Evolutionary conservation across 53 echinoderm and acorn worm genomes (phyloP).

Genomic region (Astropecten irregularis): DNA sequence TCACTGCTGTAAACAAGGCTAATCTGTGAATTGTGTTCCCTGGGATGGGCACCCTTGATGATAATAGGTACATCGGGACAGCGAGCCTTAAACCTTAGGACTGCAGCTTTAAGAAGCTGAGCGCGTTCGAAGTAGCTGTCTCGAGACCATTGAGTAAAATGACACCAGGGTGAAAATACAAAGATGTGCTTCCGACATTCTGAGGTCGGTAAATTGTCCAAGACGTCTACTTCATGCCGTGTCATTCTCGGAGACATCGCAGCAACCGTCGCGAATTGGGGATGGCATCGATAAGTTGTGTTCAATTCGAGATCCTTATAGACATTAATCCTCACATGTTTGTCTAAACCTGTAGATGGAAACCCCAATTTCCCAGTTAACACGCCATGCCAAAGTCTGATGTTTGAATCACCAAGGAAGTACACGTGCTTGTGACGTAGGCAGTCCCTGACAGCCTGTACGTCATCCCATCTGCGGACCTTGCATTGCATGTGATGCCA

Average conservation of each 20-base stretch:
- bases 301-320: not conserved
- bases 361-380: not conserved
- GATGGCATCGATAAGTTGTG: constrained; percentile 2
- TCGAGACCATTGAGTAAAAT: constrained; percentile 56
- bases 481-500: constrained; percentile 45
- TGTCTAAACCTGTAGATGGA: not conserved
- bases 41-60: constrained; percentile 25
- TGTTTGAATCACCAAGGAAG: constrained; percentile 19
- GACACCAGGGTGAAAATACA: constrained; percentile 46
- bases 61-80: constrained; percentile 50
- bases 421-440: constrained; percentile 36
- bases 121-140: constrained; percentile 49
- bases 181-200: constrained; percentile 10
- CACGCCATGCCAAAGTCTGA: constrained; percentile 5
- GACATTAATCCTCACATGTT: not conserved
- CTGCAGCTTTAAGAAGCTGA: constrained; percentile 13
- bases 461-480: constrained; percentile 35
- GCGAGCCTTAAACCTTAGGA: constrained; percentile 14
- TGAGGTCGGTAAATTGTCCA: not conserved
- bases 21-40: not conserved
- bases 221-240: constrained; percentile 18
- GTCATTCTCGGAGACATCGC: not conserved
- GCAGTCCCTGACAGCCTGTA: constrained; percentile 10
- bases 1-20: constrained; percentile 1
- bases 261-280: not conserved